Percentiles rank a stretch among this genome's conserved stretches.
These are phyloP conservation scores for Heliconius ismenius DNA, from an alignment of 2,888 invertebrate species.

Conservation along the genomic window DNA sequence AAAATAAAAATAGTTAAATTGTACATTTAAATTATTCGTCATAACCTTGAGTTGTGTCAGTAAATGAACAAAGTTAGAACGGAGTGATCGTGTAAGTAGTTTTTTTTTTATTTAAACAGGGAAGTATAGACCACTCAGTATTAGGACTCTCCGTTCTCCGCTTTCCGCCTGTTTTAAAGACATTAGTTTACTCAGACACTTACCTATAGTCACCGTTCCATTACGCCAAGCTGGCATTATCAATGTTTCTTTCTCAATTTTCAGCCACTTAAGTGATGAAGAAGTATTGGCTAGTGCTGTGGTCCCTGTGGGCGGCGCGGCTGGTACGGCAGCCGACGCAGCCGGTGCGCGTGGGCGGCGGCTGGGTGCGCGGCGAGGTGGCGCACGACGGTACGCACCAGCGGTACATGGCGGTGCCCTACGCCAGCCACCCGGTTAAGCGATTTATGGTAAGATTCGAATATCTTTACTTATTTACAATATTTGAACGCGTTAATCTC, in stretches of 20 bases:
- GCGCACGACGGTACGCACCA: conserved; percentile 58
- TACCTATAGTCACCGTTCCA: no score
- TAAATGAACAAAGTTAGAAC: background rate
- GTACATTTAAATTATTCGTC: background rate
- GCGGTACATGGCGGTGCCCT: conserved; percentile 63
- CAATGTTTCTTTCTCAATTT: no score
- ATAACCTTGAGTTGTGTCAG: background rate
- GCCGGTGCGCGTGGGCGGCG: conserved; percentile 56
- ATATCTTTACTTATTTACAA: no score
- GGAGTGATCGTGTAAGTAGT: background rate
- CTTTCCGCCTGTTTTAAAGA: background rate
- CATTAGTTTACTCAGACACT: no score
- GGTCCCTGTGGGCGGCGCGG: conserved; percentile 68
- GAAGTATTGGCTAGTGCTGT: conserved; percentile 65
- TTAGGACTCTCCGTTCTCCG: background rate
- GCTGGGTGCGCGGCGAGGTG: conserved; percentile 50
- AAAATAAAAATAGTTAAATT: background rate
- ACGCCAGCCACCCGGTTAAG: conserved; percentile 51
- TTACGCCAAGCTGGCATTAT: no score
- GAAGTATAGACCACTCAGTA: background rate
- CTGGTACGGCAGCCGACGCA: conserved; percentile 64
- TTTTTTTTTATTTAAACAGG: background rate
- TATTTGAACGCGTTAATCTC: no score
- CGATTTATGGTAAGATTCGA: no score
- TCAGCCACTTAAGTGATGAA: conserved; percentile 32